phyloP scores from a whole-genome alignment of 1,140 invertebrate genomes.

The Brachionus rubens region DNA sequence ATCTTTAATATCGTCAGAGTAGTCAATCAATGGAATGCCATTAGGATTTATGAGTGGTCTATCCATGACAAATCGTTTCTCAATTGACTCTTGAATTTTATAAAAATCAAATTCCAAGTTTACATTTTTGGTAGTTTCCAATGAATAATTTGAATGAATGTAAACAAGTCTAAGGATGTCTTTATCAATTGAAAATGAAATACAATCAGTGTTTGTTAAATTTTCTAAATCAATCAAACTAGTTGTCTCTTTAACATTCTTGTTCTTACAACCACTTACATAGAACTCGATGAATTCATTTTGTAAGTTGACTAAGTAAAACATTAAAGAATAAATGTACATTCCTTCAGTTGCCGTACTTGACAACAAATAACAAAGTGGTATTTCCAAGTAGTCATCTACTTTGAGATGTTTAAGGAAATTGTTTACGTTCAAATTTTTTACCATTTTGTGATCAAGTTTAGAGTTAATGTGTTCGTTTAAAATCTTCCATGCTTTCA shows the following conservation, averaged over 20 bases:
- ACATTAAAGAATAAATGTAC: conserved; percentile 1
- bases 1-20: conserved; percentile 21
- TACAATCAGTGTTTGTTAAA: not conserved
- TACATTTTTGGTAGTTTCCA: not conserved
- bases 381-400: not conserved
- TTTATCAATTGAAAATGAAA: conserved; percentile 34
- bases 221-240: conserved; percentile 10
- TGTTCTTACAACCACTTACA: not conserved
- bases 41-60: not conserved
- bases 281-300: conserved; percentile 28
- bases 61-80: not conserved
- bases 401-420: not conserved
- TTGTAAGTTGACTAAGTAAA: not conserved
- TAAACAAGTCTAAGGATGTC: not conserved
- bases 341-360: not conserved
- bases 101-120: conserved; percentile 18
- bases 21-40: not conserved
- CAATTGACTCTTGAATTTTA: conserved; percentile 26
- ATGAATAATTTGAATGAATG: conserved; percentile 33
- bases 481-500: conserved; percentile 20
- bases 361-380: not conserved
- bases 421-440: not conserved
- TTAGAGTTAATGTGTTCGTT: not conserved
- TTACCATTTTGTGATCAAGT: not conserved
- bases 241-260: not conserved